Conservation (phyloP, 2,113 vertebrate species). For the Cyanoramphus novaezelandiae region DNA sequence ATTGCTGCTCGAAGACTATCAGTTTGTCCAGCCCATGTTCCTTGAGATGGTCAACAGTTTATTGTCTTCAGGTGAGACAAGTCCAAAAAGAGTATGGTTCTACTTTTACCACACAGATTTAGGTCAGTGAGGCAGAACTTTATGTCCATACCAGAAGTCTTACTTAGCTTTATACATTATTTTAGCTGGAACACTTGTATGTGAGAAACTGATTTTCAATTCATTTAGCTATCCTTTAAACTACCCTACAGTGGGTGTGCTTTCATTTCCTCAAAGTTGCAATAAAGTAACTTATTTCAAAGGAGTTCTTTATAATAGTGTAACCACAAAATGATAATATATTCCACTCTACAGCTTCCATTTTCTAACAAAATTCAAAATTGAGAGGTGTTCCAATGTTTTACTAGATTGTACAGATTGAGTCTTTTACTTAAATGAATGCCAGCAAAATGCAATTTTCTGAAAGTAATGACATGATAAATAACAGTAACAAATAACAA, state of each 20-base stretch:
- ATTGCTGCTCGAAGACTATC: constrained; percentile 91
- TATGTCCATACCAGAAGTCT: neutral
- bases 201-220: neutral
- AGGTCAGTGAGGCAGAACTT: neutral
- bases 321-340: neutral
- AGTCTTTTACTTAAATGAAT: neutral
- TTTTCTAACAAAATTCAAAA: neutral
- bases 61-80: constrained; percentile 90
- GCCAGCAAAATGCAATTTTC: neutral
- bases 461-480: neutral
- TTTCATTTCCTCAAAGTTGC: neutral
- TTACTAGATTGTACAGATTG: neutral
- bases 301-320: neutral
- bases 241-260: neutral
- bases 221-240: neutral
- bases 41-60: constrained; percentile 98
- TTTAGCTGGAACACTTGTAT: neutral
- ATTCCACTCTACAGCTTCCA: neutral
- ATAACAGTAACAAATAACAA: neutral
- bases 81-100: neutral
- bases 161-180: neutral
- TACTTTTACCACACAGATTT: neutral
- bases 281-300: neutral
- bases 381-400: neutral
- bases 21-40: constrained; percentile 89